phyloP scores from a whole-genome alignment of 1,140 invertebrate genomes.

The Caenorhabditis briggsae region DNA sequence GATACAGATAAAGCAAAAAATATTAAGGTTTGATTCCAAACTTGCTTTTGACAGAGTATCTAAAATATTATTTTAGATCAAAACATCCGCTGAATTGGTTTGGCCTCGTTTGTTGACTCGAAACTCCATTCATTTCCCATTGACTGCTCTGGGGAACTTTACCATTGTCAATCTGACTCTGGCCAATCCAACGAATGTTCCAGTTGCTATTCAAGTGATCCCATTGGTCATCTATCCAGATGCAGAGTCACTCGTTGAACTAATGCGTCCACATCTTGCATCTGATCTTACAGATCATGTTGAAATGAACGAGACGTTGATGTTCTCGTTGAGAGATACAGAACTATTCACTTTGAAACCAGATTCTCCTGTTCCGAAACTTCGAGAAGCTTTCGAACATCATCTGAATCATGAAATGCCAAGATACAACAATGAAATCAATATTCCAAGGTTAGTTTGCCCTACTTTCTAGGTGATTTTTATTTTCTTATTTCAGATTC shows the following conservation, averaged over 20 bases:
- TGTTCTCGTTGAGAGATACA: constrained; percentile 80
- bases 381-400: constrained; percentile 79
- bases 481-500: constrained; percentile 68
- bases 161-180: constrained; percentile 81
- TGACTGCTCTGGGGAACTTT: constrained; percentile 87
- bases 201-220: constrained; percentile 80
- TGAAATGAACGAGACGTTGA: constrained; percentile 78
- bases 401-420: constrained; percentile 60
- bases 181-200: constrained; percentile 80
- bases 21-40: constrained; percentile 69
- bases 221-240: constrained; percentile 81
- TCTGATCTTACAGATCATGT: constrained; percentile 67
- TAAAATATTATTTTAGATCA: constrained; percentile 83
- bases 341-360: constrained; percentile 79
- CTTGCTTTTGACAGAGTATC: neutral
- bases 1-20: constrained; percentile 83
- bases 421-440: constrained; percentile 61
- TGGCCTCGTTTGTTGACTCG: constrained; percentile 83
- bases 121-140: constrained; percentile 83
- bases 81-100: constrained; percentile 83
- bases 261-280: constrained; percentile 74
- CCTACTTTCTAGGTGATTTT: neutral
- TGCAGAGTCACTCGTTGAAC: constrained; percentile 79
- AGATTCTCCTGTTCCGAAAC: constrained; percentile 78
- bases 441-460: constrained; percentile 63